These are phyloP conservation scores for Phocoena phocoena DNA, from an alignment of 2,113 vertebrate genomes.

Conservation along the genomic window DNA sequence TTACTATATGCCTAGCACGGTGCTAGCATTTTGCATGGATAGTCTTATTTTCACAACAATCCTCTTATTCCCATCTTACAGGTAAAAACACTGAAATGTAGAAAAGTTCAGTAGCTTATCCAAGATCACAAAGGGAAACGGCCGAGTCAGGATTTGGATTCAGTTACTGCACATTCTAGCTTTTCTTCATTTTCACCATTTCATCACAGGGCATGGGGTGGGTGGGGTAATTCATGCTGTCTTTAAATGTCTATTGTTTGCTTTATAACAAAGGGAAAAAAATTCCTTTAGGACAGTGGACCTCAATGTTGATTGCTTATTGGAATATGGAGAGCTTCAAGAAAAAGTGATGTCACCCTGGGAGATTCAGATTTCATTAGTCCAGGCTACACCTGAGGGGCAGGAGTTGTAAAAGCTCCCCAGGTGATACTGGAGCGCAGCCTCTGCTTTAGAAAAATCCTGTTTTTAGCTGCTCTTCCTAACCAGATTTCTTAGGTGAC, in stretches of 20 bases:
- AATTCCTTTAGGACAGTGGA: neutral
- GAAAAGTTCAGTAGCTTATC: neutral
- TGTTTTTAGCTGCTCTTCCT: neutral
- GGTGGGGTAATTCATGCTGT: neutral
- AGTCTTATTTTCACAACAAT: neutral
- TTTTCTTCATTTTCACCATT: neutral
- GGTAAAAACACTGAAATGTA: neutral
- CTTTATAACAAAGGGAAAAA: neutral
- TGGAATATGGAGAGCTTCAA: neutral
- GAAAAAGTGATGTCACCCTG: neutral
- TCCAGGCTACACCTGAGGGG: neutral
- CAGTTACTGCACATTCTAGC: neutral
- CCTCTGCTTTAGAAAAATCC: neutral
- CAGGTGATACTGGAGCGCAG: neutral
- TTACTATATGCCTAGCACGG: neutral
- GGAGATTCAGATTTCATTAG: neutral
- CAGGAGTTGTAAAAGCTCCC: too few species aligned
- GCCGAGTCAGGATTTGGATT: neutral
- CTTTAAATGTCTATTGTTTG: neutral
- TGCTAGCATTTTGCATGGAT: neutral
- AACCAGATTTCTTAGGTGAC: slow-evolving; percentile 28
- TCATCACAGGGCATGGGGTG: neutral
- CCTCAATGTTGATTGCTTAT: neutral
- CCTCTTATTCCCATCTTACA: neutral
- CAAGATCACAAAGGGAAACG: neutral